phyloP scores from a whole-genome alignment of 2,797 vertebrate genomes.

The Poeciliopsis presidionis region DNA sequence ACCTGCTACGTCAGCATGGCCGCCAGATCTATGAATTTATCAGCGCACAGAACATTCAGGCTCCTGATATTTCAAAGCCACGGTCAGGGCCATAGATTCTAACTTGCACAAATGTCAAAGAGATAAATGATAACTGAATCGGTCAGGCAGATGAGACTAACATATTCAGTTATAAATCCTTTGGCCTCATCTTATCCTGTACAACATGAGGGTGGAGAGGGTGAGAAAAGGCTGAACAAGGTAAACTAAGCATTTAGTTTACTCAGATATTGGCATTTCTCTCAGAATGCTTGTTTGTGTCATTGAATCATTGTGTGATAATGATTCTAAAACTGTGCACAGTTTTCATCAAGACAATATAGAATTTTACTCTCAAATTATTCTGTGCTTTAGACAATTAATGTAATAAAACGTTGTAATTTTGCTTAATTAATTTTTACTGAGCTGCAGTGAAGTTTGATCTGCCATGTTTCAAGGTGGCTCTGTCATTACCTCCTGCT shows the following conservation, averaged over 20 bases:
- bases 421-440: background rate
- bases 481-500: constrained; percentile 34
- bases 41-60: background rate
- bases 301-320: background rate
- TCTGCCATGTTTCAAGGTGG: constrained; percentile 54
- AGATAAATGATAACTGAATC: constrained; percentile 23
- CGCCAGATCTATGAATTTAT: constrained; percentile 10
- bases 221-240: background rate
- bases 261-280: background rate
- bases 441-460: constrained; percentile 10
- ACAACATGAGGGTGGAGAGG: background rate
- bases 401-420: background rate
- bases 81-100: constrained; percentile 14
- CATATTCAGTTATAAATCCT: constrained; percentile 9
- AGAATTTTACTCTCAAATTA: background rate
- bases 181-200: background rate
- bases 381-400: background rate
- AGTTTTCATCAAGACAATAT: background rate
- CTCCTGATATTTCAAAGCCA: constrained; percentile 20
- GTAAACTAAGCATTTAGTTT: background rate
- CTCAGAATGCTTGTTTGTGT: background rate
- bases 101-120: constrained; percentile 14
- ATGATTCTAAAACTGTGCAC: background rate
- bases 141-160: constrained; percentile 8
- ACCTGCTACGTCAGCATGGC: background rate